Evolutionary conservation across 53 echinoderm and acorn worm genomes (phyloP).

Genomic region (Arbacia lixula): DNA sequence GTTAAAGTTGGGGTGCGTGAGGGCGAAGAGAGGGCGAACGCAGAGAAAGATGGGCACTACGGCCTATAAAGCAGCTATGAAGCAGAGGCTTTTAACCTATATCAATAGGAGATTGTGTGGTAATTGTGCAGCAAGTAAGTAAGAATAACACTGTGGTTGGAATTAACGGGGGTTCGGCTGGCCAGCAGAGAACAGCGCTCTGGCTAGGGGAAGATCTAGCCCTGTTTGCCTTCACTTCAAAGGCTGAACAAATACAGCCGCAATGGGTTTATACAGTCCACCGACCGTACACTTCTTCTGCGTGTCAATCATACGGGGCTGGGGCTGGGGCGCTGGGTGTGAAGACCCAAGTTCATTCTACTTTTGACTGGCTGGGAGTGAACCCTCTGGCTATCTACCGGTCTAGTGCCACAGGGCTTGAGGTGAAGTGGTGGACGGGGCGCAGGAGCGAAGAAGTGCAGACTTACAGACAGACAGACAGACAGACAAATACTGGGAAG

Average conservation of each 20-base stretch:
- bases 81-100: constrained; percentile 83
- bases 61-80: constrained; percentile 21
- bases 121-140: constrained; percentile 71
- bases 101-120: constrained; percentile 76
- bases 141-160: constrained; percentile 78
- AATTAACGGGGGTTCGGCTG: constrained; percentile 57
- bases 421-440: neutral
- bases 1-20: neutral
- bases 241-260: constrained; percentile 59
- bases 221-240: constrained; percentile 49
- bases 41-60: constrained; percentile 21
- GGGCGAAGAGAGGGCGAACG: constrained; percentile 16
- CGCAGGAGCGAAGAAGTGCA: neutral
- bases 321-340: constrained; percentile 61
- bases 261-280: constrained; percentile 58
- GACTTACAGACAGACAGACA: too few species aligned
- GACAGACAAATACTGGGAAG: too few species aligned
- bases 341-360: constrained; percentile 76
- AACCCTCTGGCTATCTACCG: constrained; percentile 58
- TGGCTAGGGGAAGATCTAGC: neutral
- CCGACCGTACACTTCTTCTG: constrained; percentile 39
- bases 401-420: constrained; percentile 19
- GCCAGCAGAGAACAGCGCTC: neutral
- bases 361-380: constrained; percentile 73
- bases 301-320: constrained; percentile 73